These are phyloP conservation scores for Asobara japonica DNA, from an alignment of 1,140 invertebrate species.

Conservation along the genomic window DNA sequence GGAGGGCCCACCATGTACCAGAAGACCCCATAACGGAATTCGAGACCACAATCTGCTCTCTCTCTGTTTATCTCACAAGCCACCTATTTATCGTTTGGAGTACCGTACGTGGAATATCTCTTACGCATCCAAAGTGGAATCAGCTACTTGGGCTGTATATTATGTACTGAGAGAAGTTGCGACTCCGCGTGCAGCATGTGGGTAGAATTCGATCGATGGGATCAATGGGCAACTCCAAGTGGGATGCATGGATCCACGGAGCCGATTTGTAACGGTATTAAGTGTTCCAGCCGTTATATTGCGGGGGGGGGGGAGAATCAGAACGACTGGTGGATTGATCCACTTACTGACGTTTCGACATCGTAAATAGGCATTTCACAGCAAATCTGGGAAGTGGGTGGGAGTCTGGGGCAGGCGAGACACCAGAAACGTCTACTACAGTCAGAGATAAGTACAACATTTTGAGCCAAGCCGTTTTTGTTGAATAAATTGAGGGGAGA, in stretches of 20 bases:
- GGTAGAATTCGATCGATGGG: constrained; percentile 25
- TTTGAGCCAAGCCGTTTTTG: too few species aligned
- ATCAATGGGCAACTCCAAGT: constrained; percentile 26
- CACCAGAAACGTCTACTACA: too few species aligned
- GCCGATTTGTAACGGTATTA: constrained; percentile 33
- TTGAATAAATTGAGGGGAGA: too few species aligned
- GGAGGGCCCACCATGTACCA: too few species aligned
- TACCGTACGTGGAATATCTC: constrained; percentile 28
- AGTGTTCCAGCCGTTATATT: constrained; percentile 29
- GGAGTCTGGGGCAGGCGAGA: too few species aligned
- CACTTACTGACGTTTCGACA: constrained; percentile 8
- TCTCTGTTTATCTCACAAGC: constrained; percentile 16
- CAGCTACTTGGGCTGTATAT: constrained; percentile 1
- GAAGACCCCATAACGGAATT: constrained; percentile 31
- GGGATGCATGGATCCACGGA: constrained; percentile 20
- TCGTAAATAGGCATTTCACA: too few species aligned
- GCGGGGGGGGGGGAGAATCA: constrained; percentile 18
- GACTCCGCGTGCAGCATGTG: not conserved
- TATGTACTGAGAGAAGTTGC: not conserved
- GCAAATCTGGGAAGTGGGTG: too few species aligned
- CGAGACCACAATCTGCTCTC: constrained; percentile 31
- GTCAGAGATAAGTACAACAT: too few species aligned
- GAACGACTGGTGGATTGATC: constrained; percentile 21
- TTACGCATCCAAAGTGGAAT: constrained; percentile 6
- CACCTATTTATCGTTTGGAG: constrained; percentile 30